Base-by-base conservation (phyloP, 2,888 invertebrate species). In the Cancer borealis region DNA sequence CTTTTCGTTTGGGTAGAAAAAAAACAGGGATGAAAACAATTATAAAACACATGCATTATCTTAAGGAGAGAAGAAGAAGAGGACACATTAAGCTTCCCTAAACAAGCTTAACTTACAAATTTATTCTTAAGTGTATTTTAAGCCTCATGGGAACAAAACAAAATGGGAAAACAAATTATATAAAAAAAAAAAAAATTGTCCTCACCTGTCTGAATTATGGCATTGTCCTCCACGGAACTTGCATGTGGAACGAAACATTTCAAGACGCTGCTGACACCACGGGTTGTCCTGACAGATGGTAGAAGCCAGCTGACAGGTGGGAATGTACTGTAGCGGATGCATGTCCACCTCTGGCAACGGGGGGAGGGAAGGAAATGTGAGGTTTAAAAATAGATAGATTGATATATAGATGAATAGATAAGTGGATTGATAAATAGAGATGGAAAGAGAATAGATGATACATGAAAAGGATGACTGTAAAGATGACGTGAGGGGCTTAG, bases 271-370 rank as follows among this genome's bases (percentile, higher is more conserved):
- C 14, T 94, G 88, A 45, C 95, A 95, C 95, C 95, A 95, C 1
- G 95, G 95, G 88, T 95, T 95, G 60, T 92, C 89, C 2, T 89
- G 92, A 91, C 95, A 95, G 88, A 95, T 95, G 92, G 94, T 93
- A 26, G 94, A 91, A 6, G 95, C 95, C 8, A 88, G 88, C 60
- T 93, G 89, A 47, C 95, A 95, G 47, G 95, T 95, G 10, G 95
- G 95, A 45, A 95, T 95, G 88, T 88, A 93, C 84, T 95, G 89
- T 88, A 95, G 73, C 17, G 95, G 95, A 46, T 95, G 95, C 95
- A 95, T 95, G 92, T 95, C 95, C 30, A 94, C 92, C 6, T 95
- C 95, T 95, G 95, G 0, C 5, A 17, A 88, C n/a, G 5, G 21
- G 88, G 6, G 87, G 30, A 45, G 39, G 39, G 17, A 17, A 21